A percentile compares a stretch with the other conserved stretches of the same genome.
Conservation (phyloP, 2,888 invertebrate species). For the Petrolisthes cinctipes region DNA sequence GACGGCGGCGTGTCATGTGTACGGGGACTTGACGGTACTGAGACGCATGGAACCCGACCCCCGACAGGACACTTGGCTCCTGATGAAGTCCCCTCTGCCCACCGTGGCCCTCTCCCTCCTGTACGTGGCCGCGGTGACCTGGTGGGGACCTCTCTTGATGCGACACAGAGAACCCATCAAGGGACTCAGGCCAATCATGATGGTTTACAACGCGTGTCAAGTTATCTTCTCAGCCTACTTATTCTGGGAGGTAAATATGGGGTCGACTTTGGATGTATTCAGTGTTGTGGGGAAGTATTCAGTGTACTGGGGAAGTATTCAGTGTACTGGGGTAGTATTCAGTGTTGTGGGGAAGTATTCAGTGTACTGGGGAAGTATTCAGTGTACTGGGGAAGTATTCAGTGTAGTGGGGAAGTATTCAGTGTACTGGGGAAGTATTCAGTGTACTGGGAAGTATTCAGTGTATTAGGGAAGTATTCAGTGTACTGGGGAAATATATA, state of each 20-base stretch:
- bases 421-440: no score
- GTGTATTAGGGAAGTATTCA: no score
- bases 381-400: no score
- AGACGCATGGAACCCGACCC: constrained; percentile 27
- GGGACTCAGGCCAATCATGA: constrained; percentile 33
- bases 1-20: constrained; percentile 13
- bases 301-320: no score
- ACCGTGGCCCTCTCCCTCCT: constrained; percentile 16
- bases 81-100: constrained; percentile 36
- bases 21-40: constrained; percentile 41
- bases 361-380: no score
- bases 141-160: constrained; percentile 35
- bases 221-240: constrained; percentile 37
- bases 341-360: no score
- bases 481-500: no score
- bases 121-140: constrained; percentile 35
- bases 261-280: no score
- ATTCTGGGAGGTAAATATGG: constrained; percentile 36
- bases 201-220: constrained; percentile 44
- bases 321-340: no score
- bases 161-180: constrained; percentile 16
- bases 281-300: no score
- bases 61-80: constrained; percentile 31
- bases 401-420: no score
- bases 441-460: no score